phyloP scores from a whole-genome alignment of 2,797 vertebrate species.

The Anniella stebbinsi region DNA sequence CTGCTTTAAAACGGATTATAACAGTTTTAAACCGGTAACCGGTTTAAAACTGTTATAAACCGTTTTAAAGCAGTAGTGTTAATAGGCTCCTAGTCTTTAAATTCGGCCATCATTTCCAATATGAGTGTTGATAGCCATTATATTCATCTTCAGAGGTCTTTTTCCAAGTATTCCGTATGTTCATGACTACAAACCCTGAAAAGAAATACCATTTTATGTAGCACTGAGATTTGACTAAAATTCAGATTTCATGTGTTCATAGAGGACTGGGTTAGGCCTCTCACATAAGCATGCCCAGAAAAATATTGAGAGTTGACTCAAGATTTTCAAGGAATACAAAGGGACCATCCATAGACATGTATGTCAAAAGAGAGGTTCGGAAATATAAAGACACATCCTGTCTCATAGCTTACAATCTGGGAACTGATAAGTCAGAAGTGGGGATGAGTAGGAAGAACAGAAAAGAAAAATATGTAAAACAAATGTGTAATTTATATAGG shows the following conservation, averaged over 20 bases:
- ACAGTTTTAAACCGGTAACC: no score
- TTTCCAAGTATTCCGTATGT: neutral
- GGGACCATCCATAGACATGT: neutral
- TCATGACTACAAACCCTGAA: neutral
- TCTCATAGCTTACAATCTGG: neutral
- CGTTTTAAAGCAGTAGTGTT: no score
- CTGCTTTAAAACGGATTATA: no score
- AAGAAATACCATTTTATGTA: no score
- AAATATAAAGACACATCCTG: neutral
- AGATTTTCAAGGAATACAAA: neutral
- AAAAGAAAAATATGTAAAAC: neutral
- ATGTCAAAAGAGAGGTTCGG: neutral
- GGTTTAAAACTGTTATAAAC: no score
- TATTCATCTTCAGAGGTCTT: neutral
- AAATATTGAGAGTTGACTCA: neutral
- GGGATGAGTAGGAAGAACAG: neutral
- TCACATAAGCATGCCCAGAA: neutral
- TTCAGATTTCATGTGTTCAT: no score
- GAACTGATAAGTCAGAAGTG: neutral
- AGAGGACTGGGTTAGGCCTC: neutral
- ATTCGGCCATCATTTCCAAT: neutral
- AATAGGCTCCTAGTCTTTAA: no score
- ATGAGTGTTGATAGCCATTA: neutral
- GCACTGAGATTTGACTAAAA: neutral
- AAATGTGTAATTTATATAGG: no score